Base-by-base conservation (phyloP, 2,888 invertebrate species). In the Heliothis peltigera region DNA sequence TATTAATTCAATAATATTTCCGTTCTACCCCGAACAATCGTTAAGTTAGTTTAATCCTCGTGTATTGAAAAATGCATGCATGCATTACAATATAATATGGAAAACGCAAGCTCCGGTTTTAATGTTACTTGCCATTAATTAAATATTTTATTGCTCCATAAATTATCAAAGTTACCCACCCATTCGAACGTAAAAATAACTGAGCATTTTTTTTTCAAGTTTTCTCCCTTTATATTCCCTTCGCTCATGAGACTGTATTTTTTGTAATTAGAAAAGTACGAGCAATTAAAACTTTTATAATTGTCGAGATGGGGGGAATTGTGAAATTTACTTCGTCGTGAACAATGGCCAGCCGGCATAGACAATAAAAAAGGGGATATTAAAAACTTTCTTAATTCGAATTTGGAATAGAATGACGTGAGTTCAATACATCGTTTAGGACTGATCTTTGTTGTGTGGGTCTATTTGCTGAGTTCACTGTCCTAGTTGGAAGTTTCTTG, bases 261-360 rank as follows among this genome's bases (percentile, higher is more conserved):
- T 93, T 92, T 89, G 91, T 94, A 93, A 94, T 94, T 93, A 93
- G 90, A 89, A 93, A 94, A 94, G 94, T 93, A 91, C 84, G 88
- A 90, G 90, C 92, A 92, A 94, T 94, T 94, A 93, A 94, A 94
- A 94, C 93, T 94, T 94, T 93, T 93, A 93, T 93, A 93, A 93
- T 93, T 92, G 93, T 93, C 88, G 88, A 84, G 90, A 92, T 91
- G 91, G 89, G 83, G 69, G 84, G 87, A 87, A 89, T 89, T 86
- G 86, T 91, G 85, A 91, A 90, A 91, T 93, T 93, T 92, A 89
- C 91, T 92, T 89, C 88, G 80, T 86, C 85, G 88, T 91, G 92
- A 92, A 93, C 92, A 93, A 92, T 93, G 91, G 88, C 83, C 84
- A 90, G 87, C 87, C 87, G 87, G 86, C 89, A 88, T 85, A 90